A percentile compares a stretch with the other conserved stretches of the same genome.
Evolutionary conservation across 2,113 vertebrate species (phyloP).

Genomic region (Phalacrocorax aristotelis): DNA sequence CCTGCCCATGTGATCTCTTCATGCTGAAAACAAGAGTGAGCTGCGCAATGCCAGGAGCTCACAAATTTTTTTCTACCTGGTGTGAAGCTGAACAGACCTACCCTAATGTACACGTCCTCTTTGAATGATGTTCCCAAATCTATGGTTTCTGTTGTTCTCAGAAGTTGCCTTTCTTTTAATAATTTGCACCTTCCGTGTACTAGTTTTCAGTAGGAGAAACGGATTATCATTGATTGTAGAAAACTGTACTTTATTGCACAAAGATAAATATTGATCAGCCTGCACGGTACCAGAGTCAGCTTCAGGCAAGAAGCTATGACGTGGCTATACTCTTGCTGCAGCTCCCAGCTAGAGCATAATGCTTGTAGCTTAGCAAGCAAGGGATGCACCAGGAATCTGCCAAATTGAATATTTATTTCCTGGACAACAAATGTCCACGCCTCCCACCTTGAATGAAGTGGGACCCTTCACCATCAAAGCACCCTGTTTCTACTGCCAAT

Average conservation of each 20-base stretch:
- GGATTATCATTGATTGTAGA: background rate
- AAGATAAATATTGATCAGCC: background rate
- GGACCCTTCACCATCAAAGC: background rate
- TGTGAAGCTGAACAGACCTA: background rate
- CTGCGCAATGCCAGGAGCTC: background rate
- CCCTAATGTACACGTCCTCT: background rate
- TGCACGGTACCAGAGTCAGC: background rate
- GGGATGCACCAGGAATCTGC: background rate
- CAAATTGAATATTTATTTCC: background rate
- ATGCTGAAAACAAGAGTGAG: background rate
- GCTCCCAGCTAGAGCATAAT: background rate
- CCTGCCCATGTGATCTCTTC: background rate
- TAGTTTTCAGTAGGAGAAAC: background rate
- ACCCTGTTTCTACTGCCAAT: background rate
- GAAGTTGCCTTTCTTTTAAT: background rate
- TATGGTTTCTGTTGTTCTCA: background rate
- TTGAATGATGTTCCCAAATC: background rate
- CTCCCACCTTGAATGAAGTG: background rate
- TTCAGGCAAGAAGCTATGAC: background rate
- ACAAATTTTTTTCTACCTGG: background rate
- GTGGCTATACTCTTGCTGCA: background rate
- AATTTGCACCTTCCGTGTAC: background rate
- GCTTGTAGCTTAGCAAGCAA: background rate
- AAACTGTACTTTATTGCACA: background rate
- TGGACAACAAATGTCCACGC: background rate